Percentiles rank a stretch among this genome's conserved stretches.
Evolutionary conservation across 2,113 vertebrate genomes (phyloP).

Genomic region (Hyaena hyaena): DNA sequence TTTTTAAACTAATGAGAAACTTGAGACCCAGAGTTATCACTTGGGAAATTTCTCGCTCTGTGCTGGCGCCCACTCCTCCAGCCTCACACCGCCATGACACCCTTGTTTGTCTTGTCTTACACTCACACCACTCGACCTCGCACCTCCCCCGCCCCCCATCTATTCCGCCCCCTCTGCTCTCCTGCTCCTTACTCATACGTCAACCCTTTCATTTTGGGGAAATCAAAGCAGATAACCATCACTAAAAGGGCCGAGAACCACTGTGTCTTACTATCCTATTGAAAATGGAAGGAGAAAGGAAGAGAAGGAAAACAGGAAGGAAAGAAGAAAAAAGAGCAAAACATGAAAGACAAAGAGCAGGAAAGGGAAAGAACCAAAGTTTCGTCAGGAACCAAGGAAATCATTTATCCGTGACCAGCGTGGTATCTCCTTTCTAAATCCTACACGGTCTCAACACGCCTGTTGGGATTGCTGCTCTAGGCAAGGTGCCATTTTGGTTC

Average conservation of each 20-base stretch:
- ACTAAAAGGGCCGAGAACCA: not conserved
- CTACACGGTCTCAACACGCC: rapidly evolving
- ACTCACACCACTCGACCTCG: not conserved
- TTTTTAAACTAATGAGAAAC: not conserved
- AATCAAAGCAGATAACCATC: not conserved
- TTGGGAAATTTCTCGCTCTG: not conserved
- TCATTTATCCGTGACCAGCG: not conserved
- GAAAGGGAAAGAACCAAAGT: not conserved
- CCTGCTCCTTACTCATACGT: not conserved
- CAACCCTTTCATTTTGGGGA: not conserved
- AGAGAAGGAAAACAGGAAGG: not conserved
- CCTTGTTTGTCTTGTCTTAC: not conserved
- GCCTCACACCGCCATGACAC: not conserved
- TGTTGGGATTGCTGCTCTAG: not conserved
- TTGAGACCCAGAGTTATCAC: not conserved
- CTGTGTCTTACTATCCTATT: not conserved
- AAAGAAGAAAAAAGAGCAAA: not conserved
- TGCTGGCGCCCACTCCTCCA: not conserved
- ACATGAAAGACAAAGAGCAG: not conserved
- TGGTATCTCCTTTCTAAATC: not conserved
- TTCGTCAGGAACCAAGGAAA: not conserved
- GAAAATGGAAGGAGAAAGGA: not conserved
- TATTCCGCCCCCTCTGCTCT: not conserved
- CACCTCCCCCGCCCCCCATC: too few species aligned
- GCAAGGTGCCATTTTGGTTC: not conserved